phyloP scores from a whole-genome alignment of 2,888 invertebrate genomes.

The Caenorhabditis sp. region DNA sequence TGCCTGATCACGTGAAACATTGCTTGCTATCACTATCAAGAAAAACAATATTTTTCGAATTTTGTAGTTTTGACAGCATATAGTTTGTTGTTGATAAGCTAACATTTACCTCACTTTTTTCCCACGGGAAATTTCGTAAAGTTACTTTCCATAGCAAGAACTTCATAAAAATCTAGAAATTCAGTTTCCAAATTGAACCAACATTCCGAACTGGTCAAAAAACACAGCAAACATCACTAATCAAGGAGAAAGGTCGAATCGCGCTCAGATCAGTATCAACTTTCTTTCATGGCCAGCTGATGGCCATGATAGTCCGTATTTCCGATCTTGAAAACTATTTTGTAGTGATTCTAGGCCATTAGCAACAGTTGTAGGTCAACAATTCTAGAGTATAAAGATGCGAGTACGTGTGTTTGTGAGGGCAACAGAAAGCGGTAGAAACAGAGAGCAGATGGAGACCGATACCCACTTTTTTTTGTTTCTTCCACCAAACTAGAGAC shows the following conservation, averaged over 20 bases:
- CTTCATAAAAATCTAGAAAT: too few species aligned
- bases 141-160: not conserved
- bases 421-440: slow-evolving; percentile 21
- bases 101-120: not conserved
- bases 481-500: slow-evolving; percentile 42
- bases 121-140: not conserved
- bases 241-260: slow-evolving; percentile 6
- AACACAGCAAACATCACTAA: not conserved
- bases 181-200: not conserved
- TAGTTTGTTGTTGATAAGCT: not conserved
- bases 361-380: slow-evolving; percentile 58
- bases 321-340: slow-evolving; percentile 39
- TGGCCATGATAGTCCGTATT: too few species aligned
- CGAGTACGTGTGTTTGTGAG: slow-evolving; percentile 36
- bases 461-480: slow-evolving; percentile 26
- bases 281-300: not conserved
- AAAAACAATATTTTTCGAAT: slow-evolving; percentile 13
- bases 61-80: slow-evolving; percentile 2
- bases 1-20: slow-evolving; percentile 7
- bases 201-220: not conserved
- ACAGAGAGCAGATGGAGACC: slow-evolving; percentile 42
- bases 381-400: slow-evolving; percentile 62
- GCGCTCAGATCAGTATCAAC: slow-evolving; percentile 22
- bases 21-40: not conserved
- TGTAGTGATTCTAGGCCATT: not conserved